Percentiles rank a stretch among this genome's conserved stretches.
phyloP scores from a whole-genome alignment of 2,888 invertebrate species.

The Hanleya hanleyi region DNA sequence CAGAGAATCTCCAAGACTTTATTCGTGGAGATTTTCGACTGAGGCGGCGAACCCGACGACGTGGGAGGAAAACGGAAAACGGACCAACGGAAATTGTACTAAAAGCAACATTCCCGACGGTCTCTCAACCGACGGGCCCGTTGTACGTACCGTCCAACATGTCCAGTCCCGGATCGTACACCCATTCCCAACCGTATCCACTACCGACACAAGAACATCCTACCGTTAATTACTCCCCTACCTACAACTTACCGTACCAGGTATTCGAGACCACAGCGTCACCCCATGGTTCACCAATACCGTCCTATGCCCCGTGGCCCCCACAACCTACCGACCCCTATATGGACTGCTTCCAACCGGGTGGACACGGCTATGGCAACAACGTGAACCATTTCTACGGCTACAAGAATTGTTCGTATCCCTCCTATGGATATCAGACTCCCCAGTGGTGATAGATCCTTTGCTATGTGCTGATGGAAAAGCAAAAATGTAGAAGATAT shows the following conservation, averaged over 20 bases:
- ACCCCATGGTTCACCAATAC: not conserved
- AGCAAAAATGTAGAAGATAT: no score
- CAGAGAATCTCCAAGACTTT: conserved; percentile 34
- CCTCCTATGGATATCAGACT: not conserved
- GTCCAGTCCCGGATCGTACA: not conserved
- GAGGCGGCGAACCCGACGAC: not conserved
- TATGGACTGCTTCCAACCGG: not conserved
- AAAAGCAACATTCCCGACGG: not conserved
- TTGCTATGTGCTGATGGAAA: no score
- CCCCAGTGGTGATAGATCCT: not conserved
- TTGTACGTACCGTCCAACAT: not conserved
- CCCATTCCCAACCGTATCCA: not conserved
- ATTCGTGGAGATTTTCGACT: conserved; percentile 33
- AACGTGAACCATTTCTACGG: not conserved
- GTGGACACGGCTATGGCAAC: not conserved
- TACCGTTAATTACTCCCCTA: not conserved
- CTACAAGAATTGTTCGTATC: not conserved
- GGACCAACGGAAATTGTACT: not conserved
- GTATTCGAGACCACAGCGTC: not conserved
- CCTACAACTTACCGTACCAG: not conserved
- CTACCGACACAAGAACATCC: not conserved
- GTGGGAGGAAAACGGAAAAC: not conserved
- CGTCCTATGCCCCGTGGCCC: not conserved
- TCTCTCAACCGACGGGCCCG: not conserved
- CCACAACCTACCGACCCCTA: not conserved